Conservation (phyloP, 2,888 invertebrate genomes). For the Hypsopygia costalis region DNA sequence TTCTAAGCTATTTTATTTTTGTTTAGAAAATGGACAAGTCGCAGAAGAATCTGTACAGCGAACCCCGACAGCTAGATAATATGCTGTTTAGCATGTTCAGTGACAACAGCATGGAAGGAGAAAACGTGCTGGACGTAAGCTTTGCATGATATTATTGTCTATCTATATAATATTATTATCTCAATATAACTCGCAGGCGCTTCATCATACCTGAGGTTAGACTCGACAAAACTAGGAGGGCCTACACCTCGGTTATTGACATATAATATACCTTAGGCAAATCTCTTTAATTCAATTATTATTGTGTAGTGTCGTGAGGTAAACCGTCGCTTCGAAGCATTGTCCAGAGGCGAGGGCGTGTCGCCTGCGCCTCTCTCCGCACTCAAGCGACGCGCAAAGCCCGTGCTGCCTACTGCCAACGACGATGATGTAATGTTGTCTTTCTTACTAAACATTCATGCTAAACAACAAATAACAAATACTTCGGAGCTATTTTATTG, state of each 20-base stretch:
- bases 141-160: no score
- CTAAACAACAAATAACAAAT: no score
- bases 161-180: no score
- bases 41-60: conserved; percentile 19
- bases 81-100: conserved; percentile 34
- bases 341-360: conserved; percentile 33
- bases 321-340: conserved; percentile 37
- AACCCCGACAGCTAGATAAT: conserved; percentile 23
- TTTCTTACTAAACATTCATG: no score
- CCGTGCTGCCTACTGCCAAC: conserved; percentile 10
- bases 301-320: conserved; percentile 22
- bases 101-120: conserved; percentile 45
- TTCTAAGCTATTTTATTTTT: no score
- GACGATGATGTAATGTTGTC: conserved; percentile 6
- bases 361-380: conserved; percentile 24
- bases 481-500: no score
- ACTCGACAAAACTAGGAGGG: no score
- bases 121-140: conserved; percentile 22
- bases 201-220: no score
- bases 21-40: conserved; percentile 6
- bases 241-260: no score
- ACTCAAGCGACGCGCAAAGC: conserved; percentile 20
- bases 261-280: no score
- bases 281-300: no score
- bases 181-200: no score